A percentile compares a stretch with the other conserved stretches of the same genome.
Evolutionary conservation across 2,797 vertebrate species (phyloP).

Genomic region (Hydrolagus colliei): DNA sequence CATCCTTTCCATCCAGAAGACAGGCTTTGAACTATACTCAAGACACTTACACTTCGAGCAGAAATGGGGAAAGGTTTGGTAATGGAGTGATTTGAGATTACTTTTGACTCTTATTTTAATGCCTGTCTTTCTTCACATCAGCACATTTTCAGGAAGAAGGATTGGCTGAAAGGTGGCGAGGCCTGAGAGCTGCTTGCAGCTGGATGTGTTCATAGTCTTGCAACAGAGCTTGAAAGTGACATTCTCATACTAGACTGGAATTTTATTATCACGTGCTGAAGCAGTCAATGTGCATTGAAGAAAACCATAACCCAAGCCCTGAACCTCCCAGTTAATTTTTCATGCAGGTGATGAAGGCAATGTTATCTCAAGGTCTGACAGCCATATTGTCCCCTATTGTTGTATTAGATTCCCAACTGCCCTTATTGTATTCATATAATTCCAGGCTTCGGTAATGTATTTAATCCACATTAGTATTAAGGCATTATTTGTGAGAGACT

Average conservation of each 20-base stretch:
- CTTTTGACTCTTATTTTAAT: conserved; percentile 49
- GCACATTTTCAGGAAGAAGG: conserved; percentile 58
- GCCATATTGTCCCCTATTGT: conserved; percentile 32
- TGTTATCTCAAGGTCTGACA: conserved; percentile 49
- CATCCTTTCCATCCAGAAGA: conserved; percentile 47
- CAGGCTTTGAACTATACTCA: conserved; percentile 50
- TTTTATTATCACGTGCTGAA: conserved; percentile 32
- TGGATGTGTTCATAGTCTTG: conserved; percentile 22
- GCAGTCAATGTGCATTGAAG: conserved; percentile 42
- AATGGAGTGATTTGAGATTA: conserved; percentile 52
- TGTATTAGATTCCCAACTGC: background rate
- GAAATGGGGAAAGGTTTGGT: conserved; percentile 45
- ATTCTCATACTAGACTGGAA: conserved; percentile 46
- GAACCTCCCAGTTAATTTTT: conserved; percentile 65
- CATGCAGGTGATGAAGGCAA: conserved; percentile 57
- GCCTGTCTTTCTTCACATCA: conserved; percentile 59
- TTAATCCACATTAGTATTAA: background rate
- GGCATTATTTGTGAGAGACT: background rate
- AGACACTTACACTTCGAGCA: conserved; percentile 42
- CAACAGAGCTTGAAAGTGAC: conserved; percentile 54
- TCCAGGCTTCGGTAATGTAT: background rate
- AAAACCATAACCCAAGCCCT: conserved; percentile 60
- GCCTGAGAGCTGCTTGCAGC: conserved; percentile 48
- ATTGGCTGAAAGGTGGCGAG: conserved; percentile 54
- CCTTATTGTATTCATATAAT: background rate